Base-by-base conservation (phyloP, 2,888 invertebrate genomes). In the Timema cristinae region DNA sequence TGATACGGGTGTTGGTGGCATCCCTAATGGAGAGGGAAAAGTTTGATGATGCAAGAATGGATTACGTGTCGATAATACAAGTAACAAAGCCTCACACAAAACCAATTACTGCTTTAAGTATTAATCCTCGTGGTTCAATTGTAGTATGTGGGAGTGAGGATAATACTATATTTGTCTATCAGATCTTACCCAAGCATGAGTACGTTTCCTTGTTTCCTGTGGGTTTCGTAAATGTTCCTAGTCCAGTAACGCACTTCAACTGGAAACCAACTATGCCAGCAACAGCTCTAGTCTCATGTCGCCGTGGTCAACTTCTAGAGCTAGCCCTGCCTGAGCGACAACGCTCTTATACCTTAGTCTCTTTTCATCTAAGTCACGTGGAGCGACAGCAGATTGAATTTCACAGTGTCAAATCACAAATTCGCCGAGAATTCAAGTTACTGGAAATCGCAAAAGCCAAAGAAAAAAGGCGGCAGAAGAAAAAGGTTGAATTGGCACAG, bases 401-500 rank as follows among this genome's bases (percentile, higher is more conserved):
- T 77, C 81, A 80, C 10, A 87, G 89, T 0, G 85, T 88, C 2
- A 90, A 90, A 79, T 86, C 89, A 49, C 83, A 83, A 70, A 86
- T 89, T 73, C 79, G 85, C 5, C 81, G 87, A 69, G 87, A 91
- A 68, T 80, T 88, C n/a, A 85, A 87, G 75, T 83, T 88, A 2
- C 82, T 82, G 67, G 86, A 86, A 73, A 86, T 86, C 49, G 86
- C 87, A 76, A 78, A 78, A 49, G 81, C 82, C 76, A 86, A 87
- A 80, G 80, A 84, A 70, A 79, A 82, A 77, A 84, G 89, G 81
- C 51, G 86, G 71, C 76, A 84, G 77, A 78, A 83, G 77, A 85
- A 89, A 81, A 73, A 83, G 59, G 83, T 84, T 13, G 88, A 90
- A 80, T 82, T 92, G 77, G 86, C 88, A 77, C 83, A 83, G 74